Base-by-base conservation (phyloP, 2,797 vertebrate species). In the Botia kubotai region DNA sequence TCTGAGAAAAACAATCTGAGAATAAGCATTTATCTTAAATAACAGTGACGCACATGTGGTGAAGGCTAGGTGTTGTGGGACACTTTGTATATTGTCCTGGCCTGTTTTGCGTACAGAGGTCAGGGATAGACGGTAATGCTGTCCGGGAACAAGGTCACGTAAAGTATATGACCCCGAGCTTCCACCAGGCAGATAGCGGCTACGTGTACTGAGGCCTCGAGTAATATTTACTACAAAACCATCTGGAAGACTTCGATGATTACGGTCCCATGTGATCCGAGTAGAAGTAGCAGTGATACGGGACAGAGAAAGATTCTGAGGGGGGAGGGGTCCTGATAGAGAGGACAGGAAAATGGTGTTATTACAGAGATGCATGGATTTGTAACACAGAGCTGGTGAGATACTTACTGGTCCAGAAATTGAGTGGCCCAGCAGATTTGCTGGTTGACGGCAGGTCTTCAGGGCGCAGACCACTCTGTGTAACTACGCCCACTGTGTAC, bases 221-320 rank as follows among this genome's bases (percentile, higher is more conserved):
- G 97, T 98, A 89, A 98, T 93, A 0, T 99, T 99, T 88, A 99
- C 95, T 91, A 98, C 94, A 21, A 97, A 99, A 1, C 97, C 98
- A 50, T 98, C 96, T 68, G 94, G 91, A 0, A 91, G 12, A 0
- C 92, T 92, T 0, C 86, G 75, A 0, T 92, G 87, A 0, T 94
- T 94, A 73, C 89, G 89, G 4, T 94, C 95, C 97, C 97, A 99
- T 11, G 87, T 93, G 87, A 99, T 87, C 33, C 92, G 94, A 21
- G 96, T 97, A 0, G 96, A 93, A 71, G 94, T 98, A 77, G 95
- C 86, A 0, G 93, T 95, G 83, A 98, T 92, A 0, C 94, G 93
- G n/a, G 94, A 89, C 13, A 97, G 86, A 0, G 96, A 96, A 77
- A 99, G 95, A 88, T 98, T 99, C 86, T 94, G 94, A 0, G 97